Evolutionary conservation across 2,797 vertebrate species (phyloP).

Genomic region (Anguilla marmorata): DNA sequence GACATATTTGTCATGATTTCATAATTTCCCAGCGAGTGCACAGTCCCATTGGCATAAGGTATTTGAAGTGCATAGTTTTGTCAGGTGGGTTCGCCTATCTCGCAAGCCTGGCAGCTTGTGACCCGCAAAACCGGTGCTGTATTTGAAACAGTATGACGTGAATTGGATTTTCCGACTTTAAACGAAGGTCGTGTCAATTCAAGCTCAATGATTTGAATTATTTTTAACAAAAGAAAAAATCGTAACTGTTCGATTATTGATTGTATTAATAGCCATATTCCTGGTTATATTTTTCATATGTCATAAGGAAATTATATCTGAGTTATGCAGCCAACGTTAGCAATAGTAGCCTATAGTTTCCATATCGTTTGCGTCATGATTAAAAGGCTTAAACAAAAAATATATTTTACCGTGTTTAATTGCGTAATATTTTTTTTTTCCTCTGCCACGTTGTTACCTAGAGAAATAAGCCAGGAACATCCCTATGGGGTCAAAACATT

Average conservation of each 20-base stretch:
- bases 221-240: not conserved
- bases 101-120: not conserved
- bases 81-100: constrained; percentile 25
- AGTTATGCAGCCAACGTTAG: not conserved
- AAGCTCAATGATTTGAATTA: not conserved
- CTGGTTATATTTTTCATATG: too few relatives aligned
- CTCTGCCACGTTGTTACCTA: constrained; percentile 33
- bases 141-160: constrained; percentile 4
- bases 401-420: constrained; percentile 55
- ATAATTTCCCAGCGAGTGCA: not conserved
- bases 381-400: constrained; percentile 33
- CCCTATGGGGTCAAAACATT: constrained; percentile 43
- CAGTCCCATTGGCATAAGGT: not conserved
- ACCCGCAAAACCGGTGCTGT: not conserved
- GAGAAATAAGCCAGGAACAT: constrained; percentile 43
- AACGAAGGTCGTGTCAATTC: not conserved
- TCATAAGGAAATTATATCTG: too few relatives aligned
- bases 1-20: constrained; percentile 12
- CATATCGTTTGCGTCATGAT: not conserved
- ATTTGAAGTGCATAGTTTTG: not conserved
- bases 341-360: not conserved
- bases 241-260: not conserved
- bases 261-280: too few relatives aligned
- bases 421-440: constrained; percentile 36
- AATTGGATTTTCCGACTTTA: not conserved